These are phyloP conservation scores for Platalea minor DNA, from an alignment of 2,797 vertebrate species.

Conservation along the genomic window DNA sequence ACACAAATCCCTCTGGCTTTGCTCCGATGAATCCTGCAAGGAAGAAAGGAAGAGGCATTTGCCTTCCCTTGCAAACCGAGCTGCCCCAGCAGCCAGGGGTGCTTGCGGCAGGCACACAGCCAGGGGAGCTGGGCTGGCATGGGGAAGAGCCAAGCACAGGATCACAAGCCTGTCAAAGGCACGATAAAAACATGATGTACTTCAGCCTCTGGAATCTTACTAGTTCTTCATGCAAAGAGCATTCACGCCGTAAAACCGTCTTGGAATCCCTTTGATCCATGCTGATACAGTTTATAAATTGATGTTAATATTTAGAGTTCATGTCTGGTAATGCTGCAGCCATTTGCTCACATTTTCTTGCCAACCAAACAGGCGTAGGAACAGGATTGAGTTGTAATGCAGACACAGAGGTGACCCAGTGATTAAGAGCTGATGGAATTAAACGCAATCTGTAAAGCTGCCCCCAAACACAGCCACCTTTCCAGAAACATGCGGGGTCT, in stretches of 20 bases:
- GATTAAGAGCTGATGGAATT: not conserved
- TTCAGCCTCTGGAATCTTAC: slow-evolving; percentile 43
- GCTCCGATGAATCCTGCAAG: not conserved
- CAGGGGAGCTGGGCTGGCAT: rapidly evolving
- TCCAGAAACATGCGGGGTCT: not conserved
- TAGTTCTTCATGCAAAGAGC: slow-evolving; percentile 53
- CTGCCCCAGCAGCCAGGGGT: not conserved
- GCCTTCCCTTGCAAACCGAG: not conserved
- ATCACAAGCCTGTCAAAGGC: slow-evolving; percentile 32
- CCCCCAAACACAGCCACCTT: not conserved
- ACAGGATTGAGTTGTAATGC: not conserved
- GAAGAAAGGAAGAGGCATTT: not conserved
- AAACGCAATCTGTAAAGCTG: not conserved
- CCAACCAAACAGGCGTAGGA: not conserved
- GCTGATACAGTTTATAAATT: slow-evolving; percentile 63
- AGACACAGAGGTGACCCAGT: not conserved
- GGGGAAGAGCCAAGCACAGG: not conserved
- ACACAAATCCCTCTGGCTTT: rapidly evolving
- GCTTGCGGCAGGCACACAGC: not conserved
- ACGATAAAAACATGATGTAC: slow-evolving; percentile 40
- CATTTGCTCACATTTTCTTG: slow-evolving; percentile 38
- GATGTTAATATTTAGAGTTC: slow-evolving; percentile 68
- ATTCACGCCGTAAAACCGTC: not conserved
- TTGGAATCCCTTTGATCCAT: slow-evolving; percentile 63
- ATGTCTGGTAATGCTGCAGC: slow-evolving; percentile 31